phyloP scores from a whole-genome alignment of 2,888 invertebrate genomes.

The Drosophila mettleri region DNA sequence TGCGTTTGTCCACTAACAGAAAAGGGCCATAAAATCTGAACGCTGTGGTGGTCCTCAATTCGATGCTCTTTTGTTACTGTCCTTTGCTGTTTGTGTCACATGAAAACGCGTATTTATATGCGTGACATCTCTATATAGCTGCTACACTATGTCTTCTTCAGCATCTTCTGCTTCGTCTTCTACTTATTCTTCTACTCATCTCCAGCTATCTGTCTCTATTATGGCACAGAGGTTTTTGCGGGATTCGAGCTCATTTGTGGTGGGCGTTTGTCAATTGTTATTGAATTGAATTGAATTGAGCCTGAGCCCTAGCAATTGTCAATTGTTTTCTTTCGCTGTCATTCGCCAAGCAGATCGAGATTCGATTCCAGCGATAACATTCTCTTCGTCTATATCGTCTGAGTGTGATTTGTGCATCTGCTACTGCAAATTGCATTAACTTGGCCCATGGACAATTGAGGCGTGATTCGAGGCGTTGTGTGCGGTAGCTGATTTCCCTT shows the following conservation, averaged over 20 bases:
- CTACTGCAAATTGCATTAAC: constrained; percentile 70
- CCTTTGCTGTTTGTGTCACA: constrained; percentile 39
- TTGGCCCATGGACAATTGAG: constrained; percentile 68
- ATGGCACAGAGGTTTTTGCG: constrained; percentile 20
- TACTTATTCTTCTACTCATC: neutral
- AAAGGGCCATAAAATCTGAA: constrained; percentile 30
- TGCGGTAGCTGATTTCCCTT: constrained; percentile 61
- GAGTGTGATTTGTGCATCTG: constrained; percentile 43
- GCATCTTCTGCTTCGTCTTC: neutral
- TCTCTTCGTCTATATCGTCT: neutral
- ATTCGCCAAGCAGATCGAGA: constrained; percentile 45
- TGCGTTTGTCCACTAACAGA: constrained; percentile 25
- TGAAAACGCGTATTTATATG: constrained; percentile 69
- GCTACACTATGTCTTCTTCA: neutral
- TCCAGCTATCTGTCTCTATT: constrained; percentile 57
- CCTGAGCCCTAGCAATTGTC: constrained; percentile 44
- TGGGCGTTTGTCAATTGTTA: constrained; percentile 73
- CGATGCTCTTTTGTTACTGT: constrained; percentile 45
- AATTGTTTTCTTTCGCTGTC: constrained; percentile 30
- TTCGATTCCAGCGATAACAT: constrained; percentile 56
- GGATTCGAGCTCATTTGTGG: constrained; percentile 31
- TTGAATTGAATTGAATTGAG: constrained; percentile 55
- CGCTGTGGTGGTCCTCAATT: constrained; percentile 59
- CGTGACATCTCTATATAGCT: constrained; percentile 65
- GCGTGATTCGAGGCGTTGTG: constrained; percentile 76